Evolutionary conservation across 1,140 invertebrate genomes (phyloP).

Genomic region (Popillia japonica): DNA sequence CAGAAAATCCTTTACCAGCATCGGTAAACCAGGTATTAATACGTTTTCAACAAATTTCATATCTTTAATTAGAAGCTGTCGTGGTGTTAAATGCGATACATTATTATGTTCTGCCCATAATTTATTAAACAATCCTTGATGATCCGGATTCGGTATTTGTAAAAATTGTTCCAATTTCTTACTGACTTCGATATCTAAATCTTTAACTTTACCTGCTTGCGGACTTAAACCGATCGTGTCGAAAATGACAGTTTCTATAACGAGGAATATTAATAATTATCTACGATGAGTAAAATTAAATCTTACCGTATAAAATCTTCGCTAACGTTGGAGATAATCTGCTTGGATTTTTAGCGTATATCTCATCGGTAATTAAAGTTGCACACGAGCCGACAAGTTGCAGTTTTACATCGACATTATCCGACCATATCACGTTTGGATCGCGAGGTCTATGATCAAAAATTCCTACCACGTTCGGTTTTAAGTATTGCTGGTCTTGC

Average conservation of each 20-base stretch:
- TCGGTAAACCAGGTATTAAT: slow-evolving; percentile 62
- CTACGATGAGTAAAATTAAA: not conserved
- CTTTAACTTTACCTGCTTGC: slow-evolving; percentile 68
- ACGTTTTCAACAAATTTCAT: slow-evolving; percentile 61
- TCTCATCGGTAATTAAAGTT: slow-evolving; percentile 66
- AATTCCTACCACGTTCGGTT: slow-evolving; percentile 66
- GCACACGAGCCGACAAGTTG: slow-evolving; percentile 78
- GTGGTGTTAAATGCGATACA: slow-evolving; percentile 58
- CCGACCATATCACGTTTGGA: slow-evolving; percentile 58
- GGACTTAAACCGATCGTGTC: slow-evolving; percentile 76
- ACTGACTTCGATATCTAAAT: slow-evolving; percentile 67
- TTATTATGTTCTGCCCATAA: slow-evolving; percentile 61
- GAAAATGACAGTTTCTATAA: slow-evolving; percentile 74
- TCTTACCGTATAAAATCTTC: slow-evolving; percentile 61
- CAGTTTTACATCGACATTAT: slow-evolving; percentile 60
- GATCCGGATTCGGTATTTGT: slow-evolving; percentile 53
- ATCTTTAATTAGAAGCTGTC: slow-evolving; percentile 63
- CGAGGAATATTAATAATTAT: not conserved
- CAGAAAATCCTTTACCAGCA: slow-evolving; percentile 65
- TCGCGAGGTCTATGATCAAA: slow-evolving; percentile 78
- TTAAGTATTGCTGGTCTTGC: slow-evolving; percentile 59
- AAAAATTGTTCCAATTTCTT: slow-evolving; percentile 59
- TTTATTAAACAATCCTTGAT: slow-evolving; percentile 54
- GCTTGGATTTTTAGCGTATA: slow-evolving; percentile 48
- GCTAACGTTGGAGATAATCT: slow-evolving; percentile 49